Percentiles rank a stretch among this genome's conserved stretches.
Evolutionary conservation across 1,140 invertebrate genomes (phyloP).

Genomic region (Apolygus lucorum): DNA sequence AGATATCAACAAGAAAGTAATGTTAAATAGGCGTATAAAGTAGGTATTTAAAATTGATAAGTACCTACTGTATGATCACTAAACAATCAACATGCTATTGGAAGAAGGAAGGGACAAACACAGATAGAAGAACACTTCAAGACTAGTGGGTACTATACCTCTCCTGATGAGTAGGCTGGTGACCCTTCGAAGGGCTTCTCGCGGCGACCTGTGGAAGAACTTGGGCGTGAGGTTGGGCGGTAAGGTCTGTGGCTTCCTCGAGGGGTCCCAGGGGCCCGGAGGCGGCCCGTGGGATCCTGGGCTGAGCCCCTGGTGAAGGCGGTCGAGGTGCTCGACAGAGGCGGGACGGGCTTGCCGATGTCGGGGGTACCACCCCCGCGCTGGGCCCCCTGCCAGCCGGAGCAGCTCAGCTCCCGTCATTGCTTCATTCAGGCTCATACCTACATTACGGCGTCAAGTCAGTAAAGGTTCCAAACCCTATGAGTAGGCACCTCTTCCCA

Average conservation of each 20-base stretch:
- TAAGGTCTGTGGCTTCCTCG: constrained; percentile 65
- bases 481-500: no score
- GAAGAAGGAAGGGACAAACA: no score
- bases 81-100: no score
- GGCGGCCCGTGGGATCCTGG: constrained; percentile 42
- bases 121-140: no score
- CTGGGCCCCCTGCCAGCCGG: constrained; percentile 63
- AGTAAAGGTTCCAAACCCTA: no score
- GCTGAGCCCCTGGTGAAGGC: constrained; percentile 41
- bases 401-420: constrained; percentile 65
- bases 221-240: constrained; percentile 75
- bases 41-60: no score
- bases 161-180: constrained; percentile 78
- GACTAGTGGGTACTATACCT: constrained; percentile 46
- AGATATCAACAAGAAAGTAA: no score
- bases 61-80: no score
- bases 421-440: constrained; percentile 48
- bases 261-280: constrained; percentile 45
- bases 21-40: no score
- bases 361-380: constrained; percentile 73
- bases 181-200: constrained; percentile 71
- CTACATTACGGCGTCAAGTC: background rate
- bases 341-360: constrained; percentile 59
- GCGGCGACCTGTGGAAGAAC: constrained; percentile 75
- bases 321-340: constrained; percentile 73